Evolutionary conservation across 2,888 invertebrate genomes (phyloP), one percentile per base, ranked within the genome.

Genomic region (Apantesis nais): DNA sequence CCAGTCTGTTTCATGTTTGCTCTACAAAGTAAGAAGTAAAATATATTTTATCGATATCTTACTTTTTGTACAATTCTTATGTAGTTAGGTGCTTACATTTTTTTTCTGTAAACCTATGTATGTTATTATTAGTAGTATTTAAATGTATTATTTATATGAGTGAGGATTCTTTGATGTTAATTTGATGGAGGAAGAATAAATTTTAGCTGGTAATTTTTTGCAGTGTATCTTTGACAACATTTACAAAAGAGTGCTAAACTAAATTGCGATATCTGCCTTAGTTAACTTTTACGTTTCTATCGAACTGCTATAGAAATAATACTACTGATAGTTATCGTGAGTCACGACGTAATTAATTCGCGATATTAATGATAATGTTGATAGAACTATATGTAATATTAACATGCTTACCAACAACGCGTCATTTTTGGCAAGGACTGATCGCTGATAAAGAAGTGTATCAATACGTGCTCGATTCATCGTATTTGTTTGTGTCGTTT

Each of bases 1-100:
- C 83, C 77, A 71, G 83, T 78, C 76, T 73, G 71, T 75, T 67
- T 72, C 48, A 60, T 65, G n/a, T 68, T 55, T 75, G 77, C 62
- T 68, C n/a, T 73, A 70, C 68, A 55, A 68, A 70, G 68, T 72
- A 68, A 71, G n/a, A 62, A 65, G 37, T 62, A 62, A 44, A 61
- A 68, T 34, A 70, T 39, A 61, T n/a, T 34, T 58, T 72, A 74
- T 74, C 70, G 67, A 61, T 48, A 63, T 61, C 22, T 19, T 12
- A 19, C 12, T 58, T 48, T 31, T 44, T 44, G 22, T 61, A 60
- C 0, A 25, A 62, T 37, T 14, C 19, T 14, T 31, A 65, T n/a
- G 65, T 48, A 22, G 22, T 22, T 48, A 11, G 63, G 31, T 68
- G 22, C 31, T n/a, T 52, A 52, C 19, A 2, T 8, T 68, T 52